Percentiles rank a stretch among this genome's conserved stretches.
phyloP scores from a whole-genome alignment of 1,140 invertebrate genomes.

The Zelostemma sp. region DNA sequence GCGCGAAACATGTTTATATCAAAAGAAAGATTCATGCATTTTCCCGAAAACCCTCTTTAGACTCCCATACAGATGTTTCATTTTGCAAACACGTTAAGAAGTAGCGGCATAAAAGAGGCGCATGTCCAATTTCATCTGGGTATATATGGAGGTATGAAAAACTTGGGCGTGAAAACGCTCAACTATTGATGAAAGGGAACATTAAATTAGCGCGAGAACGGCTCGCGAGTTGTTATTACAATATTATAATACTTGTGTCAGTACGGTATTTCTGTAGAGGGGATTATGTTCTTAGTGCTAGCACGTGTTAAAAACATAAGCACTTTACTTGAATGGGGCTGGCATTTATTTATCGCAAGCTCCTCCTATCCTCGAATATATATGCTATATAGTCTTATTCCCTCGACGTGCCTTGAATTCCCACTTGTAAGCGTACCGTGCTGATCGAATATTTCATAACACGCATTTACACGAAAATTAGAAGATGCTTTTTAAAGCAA shows the following conservation, averaged over 20 bases:
- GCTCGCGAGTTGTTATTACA: conserved; percentile 17
- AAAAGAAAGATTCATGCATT: too few relatives aligned
- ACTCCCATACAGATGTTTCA: too few relatives aligned
- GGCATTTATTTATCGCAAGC: conserved; percentile 58
- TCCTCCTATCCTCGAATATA: conserved; percentile 31
- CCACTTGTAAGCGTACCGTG: neutral
- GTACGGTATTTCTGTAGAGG: conserved; percentile 6
- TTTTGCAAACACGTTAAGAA: too few relatives aligned
- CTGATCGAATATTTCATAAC: too few relatives aligned
- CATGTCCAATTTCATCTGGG: too few relatives aligned
- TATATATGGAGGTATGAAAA: too few relatives aligned
- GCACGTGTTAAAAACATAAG: conserved; percentile 65
- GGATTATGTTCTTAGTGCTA: conserved; percentile 52
- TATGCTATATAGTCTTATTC: conserved; percentile 16
- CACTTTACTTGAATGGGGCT: conserved; percentile 59
- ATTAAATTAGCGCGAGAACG: conserved; percentile 18
- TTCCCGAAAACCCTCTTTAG: too few relatives aligned
- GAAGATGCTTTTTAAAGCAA: too few relatives aligned
- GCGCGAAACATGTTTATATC: neutral
- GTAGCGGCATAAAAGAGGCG: too few relatives aligned
- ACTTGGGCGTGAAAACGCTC: too few relatives aligned
- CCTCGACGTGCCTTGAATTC: neutral
- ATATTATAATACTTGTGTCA: conserved; percentile 11
- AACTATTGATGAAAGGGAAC: too few relatives aligned
- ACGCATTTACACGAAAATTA: too few relatives aligned